A percentile compares a stretch with the other conserved stretches of the same genome.
Evolutionary conservation across 2,888 invertebrate genomes (phyloP).

Genomic region (Pseudoips prasinana): DNA sequence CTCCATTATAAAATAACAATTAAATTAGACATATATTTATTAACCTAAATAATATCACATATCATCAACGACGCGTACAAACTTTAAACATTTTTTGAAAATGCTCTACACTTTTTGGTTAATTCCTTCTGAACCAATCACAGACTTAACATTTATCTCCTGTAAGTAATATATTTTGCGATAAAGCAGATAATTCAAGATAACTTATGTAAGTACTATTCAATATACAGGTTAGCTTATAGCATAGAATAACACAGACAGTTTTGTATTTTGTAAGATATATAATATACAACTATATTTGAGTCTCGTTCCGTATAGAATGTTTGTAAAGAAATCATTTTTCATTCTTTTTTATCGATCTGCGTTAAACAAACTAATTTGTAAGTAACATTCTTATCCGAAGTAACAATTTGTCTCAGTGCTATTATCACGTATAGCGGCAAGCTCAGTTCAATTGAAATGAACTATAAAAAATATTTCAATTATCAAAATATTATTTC

Average conservation of each 20-base stretch:
- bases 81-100: conserved; percentile 27
- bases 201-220: conserved; percentile 53
- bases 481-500: too few relatives aligned
- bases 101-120: conserved; percentile 26
- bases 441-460: too few relatives aligned
- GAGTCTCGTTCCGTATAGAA: too few relatives aligned
- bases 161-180: conserved; percentile 17
- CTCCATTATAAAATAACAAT: conserved; percentile 38
- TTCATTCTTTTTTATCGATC: too few relatives aligned
- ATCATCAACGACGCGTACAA: conserved; percentile 60
- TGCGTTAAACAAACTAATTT: too few relatives aligned
- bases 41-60: conserved; percentile 76
- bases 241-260: conserved; percentile 18
- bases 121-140: conserved; percentile 38
- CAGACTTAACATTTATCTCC: conserved; percentile 35
- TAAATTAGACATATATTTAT: conserved; percentile 41
- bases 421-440: too few relatives aligned
- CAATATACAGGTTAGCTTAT: conserved; percentile 42
- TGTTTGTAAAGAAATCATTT: too few relatives aligned
- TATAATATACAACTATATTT: too few relatives aligned
- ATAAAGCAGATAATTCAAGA: conserved; percentile 22
- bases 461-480: too few relatives aligned
- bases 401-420: too few relatives aligned
- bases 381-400: too few relatives aligned
- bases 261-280: conserved; percentile 3